Conservation (phyloP, 2,797 vertebrate species). For the Novumbra hubbsi region DNA sequence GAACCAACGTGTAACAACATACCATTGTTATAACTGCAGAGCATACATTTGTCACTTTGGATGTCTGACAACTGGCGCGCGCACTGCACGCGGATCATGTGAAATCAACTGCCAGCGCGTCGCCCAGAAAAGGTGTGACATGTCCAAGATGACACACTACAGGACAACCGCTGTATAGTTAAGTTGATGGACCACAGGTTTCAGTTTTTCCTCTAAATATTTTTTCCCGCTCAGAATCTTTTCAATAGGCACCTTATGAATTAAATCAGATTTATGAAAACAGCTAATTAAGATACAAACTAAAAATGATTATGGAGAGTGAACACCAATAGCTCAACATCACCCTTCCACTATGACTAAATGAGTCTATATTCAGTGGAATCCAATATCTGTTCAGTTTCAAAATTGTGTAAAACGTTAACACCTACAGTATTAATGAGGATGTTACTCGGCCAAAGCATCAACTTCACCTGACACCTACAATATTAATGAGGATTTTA, state of each 20-base stretch:
- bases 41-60: conserved; percentile 46
- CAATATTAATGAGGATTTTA: too few species aligned
- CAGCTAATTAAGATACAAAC: neutral
- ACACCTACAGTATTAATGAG: too few species aligned
- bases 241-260: neutral
- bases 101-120: conserved; percentile 63
- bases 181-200: conserved; percentile 19
- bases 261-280: neutral
- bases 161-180: conserved; percentile 35
- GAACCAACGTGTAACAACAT: conserved; percentile 13
- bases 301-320: neutral
- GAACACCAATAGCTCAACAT: neutral
- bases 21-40: conserved; percentile 37
- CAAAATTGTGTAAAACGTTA: neutral
- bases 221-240: neutral
- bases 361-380: conserved; percentile 33
- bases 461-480: too few species aligned
- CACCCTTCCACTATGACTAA: neutral
- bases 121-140: conserved; percentile 78
- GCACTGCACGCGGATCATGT: conserved; percentile 33
- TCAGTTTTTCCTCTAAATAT: neutral
- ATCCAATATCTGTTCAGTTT: conserved; percentile 32
- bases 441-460: too few species aligned
- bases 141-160: conserved; percentile 49
- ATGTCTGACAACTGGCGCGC: conserved; percentile 26